These are phyloP conservation scores for Okapia johnstoni DNA, from an alignment of 2,113 vertebrate species.

Conservation along the genomic window DNA sequence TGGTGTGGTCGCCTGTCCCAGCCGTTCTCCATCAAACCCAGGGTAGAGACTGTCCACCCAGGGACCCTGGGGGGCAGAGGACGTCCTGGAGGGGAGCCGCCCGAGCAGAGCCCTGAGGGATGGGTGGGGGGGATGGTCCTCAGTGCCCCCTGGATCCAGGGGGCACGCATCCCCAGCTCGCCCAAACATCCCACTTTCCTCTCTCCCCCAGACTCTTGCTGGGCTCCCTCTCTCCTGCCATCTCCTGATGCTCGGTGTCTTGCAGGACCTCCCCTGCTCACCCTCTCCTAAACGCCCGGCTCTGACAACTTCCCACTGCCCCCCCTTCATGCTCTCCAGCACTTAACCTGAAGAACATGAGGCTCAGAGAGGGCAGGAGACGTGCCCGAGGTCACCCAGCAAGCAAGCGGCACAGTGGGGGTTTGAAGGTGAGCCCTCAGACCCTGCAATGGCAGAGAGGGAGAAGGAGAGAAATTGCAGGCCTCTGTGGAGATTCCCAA, in stretches of 20 bases:
- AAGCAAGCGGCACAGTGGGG: neutral
- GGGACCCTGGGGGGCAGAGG: neutral
- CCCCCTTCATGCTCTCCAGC: accelerated
- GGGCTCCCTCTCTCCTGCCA: neutral
- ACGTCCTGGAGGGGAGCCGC: neutral
- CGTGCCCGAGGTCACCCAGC: neutral
- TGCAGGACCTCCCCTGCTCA: neutral
- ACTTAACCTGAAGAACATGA: neutral
- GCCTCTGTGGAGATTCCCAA: neutral
- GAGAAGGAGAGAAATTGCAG: neutral
- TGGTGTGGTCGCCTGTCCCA: accelerated
- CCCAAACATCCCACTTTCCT: neutral
- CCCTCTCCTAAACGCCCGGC: accelerated
- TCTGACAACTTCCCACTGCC: neutral
- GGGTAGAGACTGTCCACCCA: neutral
- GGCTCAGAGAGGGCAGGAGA: neutral
- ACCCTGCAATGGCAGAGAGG: neutral
- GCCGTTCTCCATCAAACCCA: neutral
- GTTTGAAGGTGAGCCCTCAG: neutral
- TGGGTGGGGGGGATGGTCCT: accelerated
- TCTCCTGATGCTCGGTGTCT: accelerated
- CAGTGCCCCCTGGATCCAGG: neutral
- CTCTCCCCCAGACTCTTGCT: neutral
- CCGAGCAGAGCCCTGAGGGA: neutral
- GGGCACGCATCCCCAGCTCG: accelerated